These are phyloP conservation scores for Cherax destructor DNA, from an alignment of 1,140 invertebrate species.

Conservation along the genomic window DNA sequence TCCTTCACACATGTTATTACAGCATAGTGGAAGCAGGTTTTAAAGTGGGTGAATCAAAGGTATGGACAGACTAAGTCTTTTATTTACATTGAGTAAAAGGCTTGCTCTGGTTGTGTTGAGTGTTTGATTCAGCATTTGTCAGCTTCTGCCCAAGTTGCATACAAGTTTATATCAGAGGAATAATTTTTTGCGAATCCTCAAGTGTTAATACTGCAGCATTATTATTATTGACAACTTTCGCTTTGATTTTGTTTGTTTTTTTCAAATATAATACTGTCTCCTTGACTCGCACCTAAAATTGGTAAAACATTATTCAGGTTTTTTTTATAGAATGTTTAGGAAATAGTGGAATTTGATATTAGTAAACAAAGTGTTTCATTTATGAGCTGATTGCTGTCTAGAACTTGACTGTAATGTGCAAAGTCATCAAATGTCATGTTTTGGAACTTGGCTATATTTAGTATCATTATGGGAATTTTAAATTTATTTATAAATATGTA, in stretches of 20 bases:
- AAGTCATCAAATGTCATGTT: neutral
- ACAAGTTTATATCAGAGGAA: too few relatives aligned
- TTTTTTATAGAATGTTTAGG: neutral
- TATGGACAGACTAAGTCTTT: too few relatives aligned
- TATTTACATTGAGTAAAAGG: too few relatives aligned
- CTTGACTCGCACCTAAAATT: neutral
- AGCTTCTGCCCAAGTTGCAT: too few relatives aligned
- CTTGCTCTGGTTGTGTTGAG: too few relatives aligned
- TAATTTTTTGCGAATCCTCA: too few relatives aligned
- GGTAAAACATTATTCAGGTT: neutral
- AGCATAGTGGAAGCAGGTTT: neutral
- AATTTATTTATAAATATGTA: neutral
- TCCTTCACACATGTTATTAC: neutral
- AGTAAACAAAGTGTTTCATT: neutral
- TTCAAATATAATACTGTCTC: neutral
- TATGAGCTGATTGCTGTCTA: neutral
- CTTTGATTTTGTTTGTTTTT: too few relatives aligned
- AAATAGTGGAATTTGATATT: neutral
- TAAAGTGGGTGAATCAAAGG: neutral
- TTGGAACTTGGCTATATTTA: constrained; percentile 2
- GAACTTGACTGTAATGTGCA: neutral
- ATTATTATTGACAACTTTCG: too few relatives aligned
- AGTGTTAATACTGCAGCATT: too few relatives aligned
- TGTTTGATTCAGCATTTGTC: too few relatives aligned
- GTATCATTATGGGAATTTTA: neutral